Base-by-base conservation (phyloP, 2,888 invertebrate species). In the Cephus nigrinus region DNA sequence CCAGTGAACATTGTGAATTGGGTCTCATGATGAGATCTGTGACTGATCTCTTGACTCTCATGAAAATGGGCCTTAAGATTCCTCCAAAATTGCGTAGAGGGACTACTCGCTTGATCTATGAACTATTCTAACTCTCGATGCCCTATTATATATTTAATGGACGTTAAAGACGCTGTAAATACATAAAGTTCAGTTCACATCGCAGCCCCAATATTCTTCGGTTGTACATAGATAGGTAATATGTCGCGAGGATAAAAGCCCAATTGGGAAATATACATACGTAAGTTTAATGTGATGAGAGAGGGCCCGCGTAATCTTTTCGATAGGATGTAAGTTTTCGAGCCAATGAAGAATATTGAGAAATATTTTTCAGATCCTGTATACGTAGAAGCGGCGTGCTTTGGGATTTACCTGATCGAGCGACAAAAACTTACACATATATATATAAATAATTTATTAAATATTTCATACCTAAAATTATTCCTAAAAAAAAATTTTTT, bases 291-390 rank as follows among this genome's bases (percentile, higher is more conserved):
- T 11, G 55, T 23, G 55, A 55, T 55, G 35, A 33, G 12, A 71
- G 31, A 71, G 31, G 71, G 9, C 31, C 71, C 12, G 71, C 33
- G 33, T 71, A 71, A 71, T 71, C 33, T 33, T 31, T 71, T 32
- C 71, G 71, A 71, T 71, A 71, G 71, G 35, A 73, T 77, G 36
- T 83, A 83, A 85, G 82, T 77, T 79, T 23, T 23, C 78, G 82
- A 81, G 85, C 82, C 85, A 86, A 86, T 83, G 85, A 83, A 83
- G 82, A 81, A 86, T 83, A 83, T 86, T 86, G 81, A 79, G 81
- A 86, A 87, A 82, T 88, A 88, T 88, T 88, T 88, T 88, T 86
- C 88, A 86, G 85, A 88, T 86, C 85, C 81, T 81, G 82, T 85
- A 87, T 86, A 88, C 82, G 85, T 86, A 86, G 77, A 79, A 33